Evolutionary conservation across 2,888 invertebrate species (phyloP).

Genomic region (Plebejus argus): DNA sequence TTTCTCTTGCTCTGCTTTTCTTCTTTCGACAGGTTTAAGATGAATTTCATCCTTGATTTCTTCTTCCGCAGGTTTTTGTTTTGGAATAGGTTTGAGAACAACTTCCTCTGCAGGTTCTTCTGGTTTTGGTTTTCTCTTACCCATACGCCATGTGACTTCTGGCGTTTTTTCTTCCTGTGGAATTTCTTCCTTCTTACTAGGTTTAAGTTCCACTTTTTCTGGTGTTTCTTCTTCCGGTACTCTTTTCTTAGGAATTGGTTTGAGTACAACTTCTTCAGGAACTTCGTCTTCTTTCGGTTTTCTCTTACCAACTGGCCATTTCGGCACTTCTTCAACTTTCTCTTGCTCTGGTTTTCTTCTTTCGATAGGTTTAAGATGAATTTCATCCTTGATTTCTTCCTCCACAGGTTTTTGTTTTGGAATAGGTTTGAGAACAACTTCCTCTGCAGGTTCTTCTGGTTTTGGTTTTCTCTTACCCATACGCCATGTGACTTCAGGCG

Average conservation of each 20-base stretch:
- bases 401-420: conserved; percentile 47
- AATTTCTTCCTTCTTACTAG: conserved; percentile 58
- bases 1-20: conserved; percentile 47
- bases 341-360: conserved; percentile 49
- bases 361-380: conserved; percentile 45
- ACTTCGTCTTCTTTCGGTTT: background rate
- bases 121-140: conserved; percentile 57
- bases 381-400: conserved; percentile 65
- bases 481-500: conserved; percentile 47
- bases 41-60: conserved; percentile 63
- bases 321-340: conserved; percentile 47
- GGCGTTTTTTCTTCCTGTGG: conserved; percentile 51
- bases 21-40: conserved; percentile 47
- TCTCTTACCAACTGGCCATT: conserved; percentile 46
- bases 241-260: conserved; percentile 48
- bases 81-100: conserved; percentile 68
- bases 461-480: conserved; percentile 58
- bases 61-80: conserved; percentile 47
- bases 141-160: conserved; percentile 49
- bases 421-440: conserved; percentile 73
- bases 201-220: conserved; percentile 52
- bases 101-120: conserved; percentile 71
- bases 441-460: conserved; percentile 65
- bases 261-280: background rate
- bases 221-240: conserved; percentile 50